A percentile compares a stretch with the other conserved stretches of the same genome.
These are phyloP conservation scores for Puntigrus tetrazona DNA, from an alignment of 2,113 vertebrate species.

Conservation along the genomic window DNA sequence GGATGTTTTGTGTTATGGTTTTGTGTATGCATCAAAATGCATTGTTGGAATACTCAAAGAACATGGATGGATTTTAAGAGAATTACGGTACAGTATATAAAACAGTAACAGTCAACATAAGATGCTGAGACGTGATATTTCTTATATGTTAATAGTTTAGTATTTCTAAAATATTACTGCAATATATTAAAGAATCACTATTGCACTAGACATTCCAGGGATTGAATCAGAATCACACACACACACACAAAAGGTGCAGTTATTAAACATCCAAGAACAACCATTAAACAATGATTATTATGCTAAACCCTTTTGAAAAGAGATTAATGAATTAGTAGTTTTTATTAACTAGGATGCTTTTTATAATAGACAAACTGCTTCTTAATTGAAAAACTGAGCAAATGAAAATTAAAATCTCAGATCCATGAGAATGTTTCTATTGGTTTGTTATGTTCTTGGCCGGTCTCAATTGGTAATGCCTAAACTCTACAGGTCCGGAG, in stretches of 20 bases:
- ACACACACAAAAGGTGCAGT: background rate
- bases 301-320: background rate
- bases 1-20: background rate
- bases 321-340: no score
- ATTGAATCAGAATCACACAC: background rate
- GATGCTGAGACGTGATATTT: background rate
- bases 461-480: background rate
- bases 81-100: background rate
- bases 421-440: background rate
- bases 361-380: no score
- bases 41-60: background rate
- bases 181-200: background rate
- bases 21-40: background rate
- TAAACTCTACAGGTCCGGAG: constrained; percentile 16
- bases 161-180: background rate
- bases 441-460: background rate
- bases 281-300: background rate
- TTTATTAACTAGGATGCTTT: no score
- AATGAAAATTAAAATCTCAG: background rate
- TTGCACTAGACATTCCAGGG: no score
- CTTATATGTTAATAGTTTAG: no score
- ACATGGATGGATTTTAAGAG: background rate
- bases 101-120: background rate
- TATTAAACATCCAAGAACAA: background rate
- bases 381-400: no score